Evolutionary conservation across 2,113 vertebrate genomes (phyloP).

Genomic region (Phylloscopus whistleri): DNA sequence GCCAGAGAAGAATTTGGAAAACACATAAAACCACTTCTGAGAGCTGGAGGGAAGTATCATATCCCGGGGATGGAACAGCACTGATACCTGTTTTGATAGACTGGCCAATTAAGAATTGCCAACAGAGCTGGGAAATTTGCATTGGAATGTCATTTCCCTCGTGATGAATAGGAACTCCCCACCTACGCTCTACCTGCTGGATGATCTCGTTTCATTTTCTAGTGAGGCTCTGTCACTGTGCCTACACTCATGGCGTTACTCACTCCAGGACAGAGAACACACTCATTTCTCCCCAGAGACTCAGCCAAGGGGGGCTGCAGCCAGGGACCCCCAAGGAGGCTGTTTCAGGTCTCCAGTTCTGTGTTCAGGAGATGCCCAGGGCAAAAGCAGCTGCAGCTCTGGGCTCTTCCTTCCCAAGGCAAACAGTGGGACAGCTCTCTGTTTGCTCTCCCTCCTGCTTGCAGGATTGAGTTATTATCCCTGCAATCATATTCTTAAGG

Average conservation of each 20-base stretch:
- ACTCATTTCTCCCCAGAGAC: not conserved
- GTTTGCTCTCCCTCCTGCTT: constrained; percentile 10
- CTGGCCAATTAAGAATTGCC: not conserved
- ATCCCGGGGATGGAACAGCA: not conserved
- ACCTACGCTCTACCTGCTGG: not conserved
- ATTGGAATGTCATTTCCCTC: not conserved
- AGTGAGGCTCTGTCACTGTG: not conserved
- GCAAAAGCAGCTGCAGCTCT: not conserved
- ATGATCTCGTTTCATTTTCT: not conserved
- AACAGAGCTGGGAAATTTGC: not conserved
- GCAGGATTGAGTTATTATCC: constrained; percentile 1
- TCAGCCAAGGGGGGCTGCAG: not conserved
- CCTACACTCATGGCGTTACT: not conserved
- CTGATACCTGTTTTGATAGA: not conserved
- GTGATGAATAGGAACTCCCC: not conserved
- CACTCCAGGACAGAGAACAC: not conserved
- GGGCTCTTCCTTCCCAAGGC: not conserved
- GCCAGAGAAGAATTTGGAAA: not conserved
- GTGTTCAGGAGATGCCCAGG: not conserved
- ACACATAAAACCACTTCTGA: not conserved
- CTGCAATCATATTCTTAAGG: not conserved
- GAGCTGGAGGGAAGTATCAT: not conserved
- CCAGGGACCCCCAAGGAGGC: not conserved
- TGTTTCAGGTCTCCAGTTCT: not conserved
- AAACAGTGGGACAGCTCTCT: not conserved